Conservation (phyloP, 2,888 invertebrate genomes). For the Agrotis puta region DNA sequence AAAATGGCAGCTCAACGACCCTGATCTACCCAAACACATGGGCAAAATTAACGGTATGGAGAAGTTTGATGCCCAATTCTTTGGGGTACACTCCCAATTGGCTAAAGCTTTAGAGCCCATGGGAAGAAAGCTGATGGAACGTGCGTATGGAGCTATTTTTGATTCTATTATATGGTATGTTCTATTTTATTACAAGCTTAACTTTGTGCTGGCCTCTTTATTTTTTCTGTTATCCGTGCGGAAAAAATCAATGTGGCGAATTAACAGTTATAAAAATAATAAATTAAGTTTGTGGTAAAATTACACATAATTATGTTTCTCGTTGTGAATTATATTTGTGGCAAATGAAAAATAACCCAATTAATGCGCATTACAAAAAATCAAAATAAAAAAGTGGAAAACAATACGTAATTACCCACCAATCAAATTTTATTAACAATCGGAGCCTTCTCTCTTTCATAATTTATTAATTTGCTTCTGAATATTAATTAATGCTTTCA, state of each 20-base stretch:
- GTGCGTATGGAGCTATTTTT: slow-evolving; percentile 93
- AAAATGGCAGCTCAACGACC: slow-evolving; percentile 92
- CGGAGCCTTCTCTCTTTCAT: slow-evolving; percentile 11
- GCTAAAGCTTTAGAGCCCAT: slow-evolving; percentile 93
- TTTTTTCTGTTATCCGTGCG: no score
- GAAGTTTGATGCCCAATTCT: slow-evolving; percentile 93
- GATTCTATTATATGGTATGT: no score
- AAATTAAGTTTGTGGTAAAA: no score
- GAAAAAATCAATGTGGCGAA: no score
- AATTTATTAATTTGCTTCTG: slow-evolving; percentile 14
- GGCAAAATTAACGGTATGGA: slow-evolving; percentile 92
- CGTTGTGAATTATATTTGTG: no score
- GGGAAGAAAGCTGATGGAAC: slow-evolving; percentile 93
- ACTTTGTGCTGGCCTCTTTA: no score
- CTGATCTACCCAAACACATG: slow-evolving; percentile 92
- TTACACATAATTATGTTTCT: no score
- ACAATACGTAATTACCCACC: not conserved
- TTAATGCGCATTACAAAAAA: no score
- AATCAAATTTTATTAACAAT: slow-evolving; percentile 15
- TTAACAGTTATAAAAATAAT: no score
- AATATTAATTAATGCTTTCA: slow-evolving; percentile 30
- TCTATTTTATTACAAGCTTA: not conserved
- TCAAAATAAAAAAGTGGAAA: not conserved
- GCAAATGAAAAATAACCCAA: no score
- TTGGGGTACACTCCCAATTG: slow-evolving; percentile 92